phyloP scores from a whole-genome alignment of 92 coral and sea anemone genomes.

The Umimayanthus chanpuru region DNA sequence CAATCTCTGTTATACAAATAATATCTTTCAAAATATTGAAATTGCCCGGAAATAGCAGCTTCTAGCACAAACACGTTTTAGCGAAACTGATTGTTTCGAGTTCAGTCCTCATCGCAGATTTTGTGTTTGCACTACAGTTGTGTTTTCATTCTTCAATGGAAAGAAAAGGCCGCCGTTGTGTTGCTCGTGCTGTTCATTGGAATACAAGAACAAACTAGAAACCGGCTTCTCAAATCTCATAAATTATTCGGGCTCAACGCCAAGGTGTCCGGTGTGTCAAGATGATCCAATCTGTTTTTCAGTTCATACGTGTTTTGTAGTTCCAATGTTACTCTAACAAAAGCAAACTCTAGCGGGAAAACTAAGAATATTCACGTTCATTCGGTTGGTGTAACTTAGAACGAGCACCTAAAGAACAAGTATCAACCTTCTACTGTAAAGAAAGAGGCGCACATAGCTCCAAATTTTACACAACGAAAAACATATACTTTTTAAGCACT shows the following conservation, averaged over 20 bases:
- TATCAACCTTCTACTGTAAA: background rate
- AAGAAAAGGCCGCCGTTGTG: background rate
- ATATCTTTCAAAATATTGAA: background rate
- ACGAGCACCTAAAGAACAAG: background rate
- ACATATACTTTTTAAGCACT: background rate
- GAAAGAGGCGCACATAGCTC: background rate
- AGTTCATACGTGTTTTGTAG: background rate
- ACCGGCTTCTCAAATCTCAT: slow-evolving; percentile 66
- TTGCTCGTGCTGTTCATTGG: background rate
- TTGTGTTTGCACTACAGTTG: background rate
- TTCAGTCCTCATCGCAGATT: background rate
- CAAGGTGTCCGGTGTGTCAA: slow-evolving; percentile 31
- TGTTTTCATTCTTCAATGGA: background rate
- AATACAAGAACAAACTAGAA: slow-evolving; percentile 40
- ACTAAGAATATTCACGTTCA: background rate
- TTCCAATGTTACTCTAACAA: background rate
- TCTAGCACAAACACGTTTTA: background rate
- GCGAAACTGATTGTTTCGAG: background rate
- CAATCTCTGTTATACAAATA: background rate
- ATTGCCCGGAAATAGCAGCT: background rate
- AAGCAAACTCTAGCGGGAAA: background rate
- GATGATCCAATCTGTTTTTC: slow-evolving; percentile 33
- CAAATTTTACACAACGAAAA: background rate
- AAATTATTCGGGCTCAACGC: slow-evolving; percentile 60
- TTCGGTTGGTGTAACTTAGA: background rate